phyloP scores from a whole-genome alignment of 2,888 invertebrate species.

The Melieria crassipennis region DNA sequence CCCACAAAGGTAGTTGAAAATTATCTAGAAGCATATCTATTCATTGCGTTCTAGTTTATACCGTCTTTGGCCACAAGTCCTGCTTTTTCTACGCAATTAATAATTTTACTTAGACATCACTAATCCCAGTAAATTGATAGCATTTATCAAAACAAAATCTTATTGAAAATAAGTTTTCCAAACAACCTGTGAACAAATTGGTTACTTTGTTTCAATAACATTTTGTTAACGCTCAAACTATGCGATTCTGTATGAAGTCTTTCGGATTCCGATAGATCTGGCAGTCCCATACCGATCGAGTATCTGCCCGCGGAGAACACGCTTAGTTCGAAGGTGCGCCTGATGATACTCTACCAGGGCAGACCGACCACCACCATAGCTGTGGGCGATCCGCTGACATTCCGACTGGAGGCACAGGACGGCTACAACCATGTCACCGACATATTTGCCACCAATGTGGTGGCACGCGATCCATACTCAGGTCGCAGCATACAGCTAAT shows the following conservation, averaged over 20 bases:
- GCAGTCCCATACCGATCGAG: constrained; percentile 92
- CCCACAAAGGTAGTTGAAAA: too few relatives aligned
- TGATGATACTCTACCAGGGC: constrained; percentile 87
- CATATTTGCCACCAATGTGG: constrained; percentile 92
- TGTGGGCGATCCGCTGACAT: constrained; percentile 90
- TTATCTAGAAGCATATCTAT: too few relatives aligned
- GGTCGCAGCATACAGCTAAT: constrained; percentile 90
- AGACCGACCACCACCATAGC: constrained; percentile 92
- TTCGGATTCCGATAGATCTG: constrained; percentile 76
- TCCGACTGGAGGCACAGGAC: constrained; percentile 88
- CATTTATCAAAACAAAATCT: constrained; percentile 37
- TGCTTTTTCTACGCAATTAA: constrained; percentile 2
- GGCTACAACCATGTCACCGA: constrained; percentile 89
- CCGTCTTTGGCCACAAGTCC: too few relatives aligned
- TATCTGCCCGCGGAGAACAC: constrained; percentile 92
- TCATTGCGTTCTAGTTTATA: too few relatives aligned
- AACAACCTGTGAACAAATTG: constrained; percentile 6
- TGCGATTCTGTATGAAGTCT: constrained; percentile 64
- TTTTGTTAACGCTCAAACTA: constrained; percentile 43
- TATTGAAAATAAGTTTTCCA: constrained; percentile 13
- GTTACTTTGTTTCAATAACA: constrained; percentile 4
- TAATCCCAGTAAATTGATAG: constrained; percentile 30
- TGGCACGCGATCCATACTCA: constrained; percentile 91
- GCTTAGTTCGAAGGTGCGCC: constrained; percentile 85
- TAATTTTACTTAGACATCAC: constrained; percentile 39